Conservation (phyloP, 2,797 vertebrate species). For the Gobio occitaniae region DNA sequence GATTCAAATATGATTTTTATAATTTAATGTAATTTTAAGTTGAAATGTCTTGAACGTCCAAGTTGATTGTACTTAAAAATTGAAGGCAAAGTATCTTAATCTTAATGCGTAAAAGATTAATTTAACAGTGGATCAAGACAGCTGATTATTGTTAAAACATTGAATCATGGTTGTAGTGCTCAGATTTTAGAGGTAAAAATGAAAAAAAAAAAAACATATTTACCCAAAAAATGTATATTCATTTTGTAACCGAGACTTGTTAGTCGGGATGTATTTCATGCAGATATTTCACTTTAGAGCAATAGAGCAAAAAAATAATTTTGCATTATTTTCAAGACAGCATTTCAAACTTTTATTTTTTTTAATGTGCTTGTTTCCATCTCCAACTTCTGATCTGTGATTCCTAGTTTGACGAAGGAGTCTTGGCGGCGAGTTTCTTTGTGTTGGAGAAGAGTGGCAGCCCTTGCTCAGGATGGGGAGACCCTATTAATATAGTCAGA, state of each 20-base stretch:
- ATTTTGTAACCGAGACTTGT: neutral
- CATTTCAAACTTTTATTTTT: neutral
- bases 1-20: too few species aligned
- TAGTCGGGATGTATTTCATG: neutral
- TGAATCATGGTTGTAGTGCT: neutral
- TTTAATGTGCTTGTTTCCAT: neutral
- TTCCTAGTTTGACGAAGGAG: conserved; percentile 81
- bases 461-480: conserved; percentile 79
- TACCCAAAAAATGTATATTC: neutral
- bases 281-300: neutral
- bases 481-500: conserved; percentile 83
- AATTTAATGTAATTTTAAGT: too few species aligned
- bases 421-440: conserved; percentile 83
- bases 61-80: too few species aligned
- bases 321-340: neutral
- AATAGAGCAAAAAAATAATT: neutral
- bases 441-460: conserved; percentile 82
- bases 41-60: neutral
- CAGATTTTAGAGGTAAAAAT: neutral
- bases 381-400: neutral
- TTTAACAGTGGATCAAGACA: neutral
- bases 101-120: neutral
- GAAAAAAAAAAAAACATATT: neutral
- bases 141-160: neutral
- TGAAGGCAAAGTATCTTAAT: too few species aligned